These are phyloP conservation scores for Sphaerodactylus townsendi DNA, from an alignment of 2,113 vertebrate species.

Conservation along the genomic window DNA sequence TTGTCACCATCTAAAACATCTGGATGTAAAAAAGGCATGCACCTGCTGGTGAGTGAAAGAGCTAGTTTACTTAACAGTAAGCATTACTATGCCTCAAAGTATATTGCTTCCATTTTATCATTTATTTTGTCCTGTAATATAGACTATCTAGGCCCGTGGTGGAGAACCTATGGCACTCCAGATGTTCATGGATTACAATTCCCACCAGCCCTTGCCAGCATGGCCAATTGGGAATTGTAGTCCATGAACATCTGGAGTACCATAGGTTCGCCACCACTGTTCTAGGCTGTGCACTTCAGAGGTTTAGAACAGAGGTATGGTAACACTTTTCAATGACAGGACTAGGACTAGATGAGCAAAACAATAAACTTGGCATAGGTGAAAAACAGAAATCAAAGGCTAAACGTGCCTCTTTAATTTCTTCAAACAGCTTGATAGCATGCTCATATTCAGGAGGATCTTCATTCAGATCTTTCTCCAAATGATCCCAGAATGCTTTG, in stretches of 20 bases:
- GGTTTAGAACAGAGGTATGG: neutral
- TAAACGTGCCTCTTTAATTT: constrained; percentile 88
- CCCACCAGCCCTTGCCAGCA: too few relatives aligned
- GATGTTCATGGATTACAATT: too few relatives aligned
- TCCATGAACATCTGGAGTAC: too few relatives aligned
- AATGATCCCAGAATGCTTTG: constrained; percentile 91
- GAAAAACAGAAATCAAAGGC: neutral
- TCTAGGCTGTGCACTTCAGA: neutral
- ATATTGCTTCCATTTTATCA: neutral
- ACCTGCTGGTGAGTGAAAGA: neutral
- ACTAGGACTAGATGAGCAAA: neutral
- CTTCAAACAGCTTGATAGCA: constrained; percentile 89
- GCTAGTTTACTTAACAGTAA: neutral
- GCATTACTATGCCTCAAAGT: neutral
- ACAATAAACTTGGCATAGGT: neutral
- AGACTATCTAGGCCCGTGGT: neutral
- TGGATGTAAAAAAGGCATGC: constrained; percentile 28
- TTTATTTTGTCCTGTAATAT: neutral
- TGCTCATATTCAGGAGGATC: constrained; percentile 89
- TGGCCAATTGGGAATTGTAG: too few relatives aligned
- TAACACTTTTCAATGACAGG: neutral
- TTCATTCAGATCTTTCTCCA: constrained; percentile 86
- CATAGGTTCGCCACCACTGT: too few relatives aligned
- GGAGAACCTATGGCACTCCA: too few relatives aligned
- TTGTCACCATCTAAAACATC: neutral